Base-by-base conservation (phyloP, 2,797 vertebrate species). In the Helicolenus hilgendorfi region DNA sequence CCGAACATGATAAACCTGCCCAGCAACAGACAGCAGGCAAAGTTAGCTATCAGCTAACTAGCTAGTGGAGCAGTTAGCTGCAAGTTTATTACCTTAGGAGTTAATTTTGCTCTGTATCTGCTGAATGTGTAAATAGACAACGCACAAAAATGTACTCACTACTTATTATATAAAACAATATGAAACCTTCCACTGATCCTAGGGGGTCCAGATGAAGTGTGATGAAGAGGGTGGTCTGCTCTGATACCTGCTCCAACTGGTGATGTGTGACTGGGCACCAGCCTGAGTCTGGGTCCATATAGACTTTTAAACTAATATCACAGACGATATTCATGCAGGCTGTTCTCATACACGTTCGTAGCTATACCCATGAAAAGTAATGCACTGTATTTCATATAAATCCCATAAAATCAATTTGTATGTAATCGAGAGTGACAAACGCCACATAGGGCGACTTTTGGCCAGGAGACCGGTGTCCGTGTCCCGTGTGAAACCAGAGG, bases 1-100 rank as follows among this genome's bases (percentile, higher is more conserved):
- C 71, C 20, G 26, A 84, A 76, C 72, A 76, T 60, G 82, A 81
- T 77, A 83, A 85, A 59, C n/a, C 24, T 59, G 36, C 14, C 62
- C 29, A 55, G 31, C 38, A 45, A 14, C 58, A 49, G 33, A 45
- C 15, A 65, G 18, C 68, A 77, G 68, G 58, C 18, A 85, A 20
- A 18, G 69, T 77, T 38, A 55, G 41, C 22, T 20, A 35, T 18
- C 24, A 27, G 22, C 26, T 58, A 62, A 63, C 41, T 31, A 56
- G 64, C 56, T 15, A 53, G 11, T n/a, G 27, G 15, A 59, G 33
- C 27, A 14, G 29, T 38, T 36, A 27, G 26, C 20, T 29, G 72
- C 9, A 11, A 68, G 27, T 5, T 7, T 14, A 20, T 56, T 64
- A 8, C n/a, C 36, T 64, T 9, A 71, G 31, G 58, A 10, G 65